A percentile compares a stretch with the other conserved stretches of the same genome.
phyloP scores from a whole-genome alignment of 2,113 vertebrate genomes.

The Calonectris borealis region DNA sequence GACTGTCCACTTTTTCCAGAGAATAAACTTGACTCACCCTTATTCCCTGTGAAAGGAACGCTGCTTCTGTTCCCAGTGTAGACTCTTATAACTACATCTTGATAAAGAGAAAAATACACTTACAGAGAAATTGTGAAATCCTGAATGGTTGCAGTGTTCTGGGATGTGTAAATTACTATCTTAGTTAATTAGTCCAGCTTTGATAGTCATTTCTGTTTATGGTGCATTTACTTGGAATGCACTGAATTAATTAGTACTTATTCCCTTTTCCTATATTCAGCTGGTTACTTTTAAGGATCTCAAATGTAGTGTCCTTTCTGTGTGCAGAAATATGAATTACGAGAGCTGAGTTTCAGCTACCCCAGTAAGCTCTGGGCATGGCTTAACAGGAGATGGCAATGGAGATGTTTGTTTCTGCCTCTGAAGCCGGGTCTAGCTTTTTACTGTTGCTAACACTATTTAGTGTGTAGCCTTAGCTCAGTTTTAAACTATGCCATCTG shows the following conservation, averaged over 20 bases:
- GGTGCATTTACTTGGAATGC: neutral
- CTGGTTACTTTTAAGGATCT: neutral
- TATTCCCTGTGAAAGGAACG: accelerated
- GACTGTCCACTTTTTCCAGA: neutral
- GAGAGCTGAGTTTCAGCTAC: neutral
- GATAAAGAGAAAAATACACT: neutral
- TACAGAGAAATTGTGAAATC: neutral
- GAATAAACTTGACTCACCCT: neutral
- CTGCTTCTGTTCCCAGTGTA: neutral
- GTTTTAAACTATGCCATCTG: conserved; percentile 18
- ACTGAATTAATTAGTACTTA: neutral
- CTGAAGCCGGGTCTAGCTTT: neutral
- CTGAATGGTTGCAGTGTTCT: neutral
- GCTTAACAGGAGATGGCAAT: neutral
- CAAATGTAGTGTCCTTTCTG: neutral
- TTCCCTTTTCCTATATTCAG: neutral
- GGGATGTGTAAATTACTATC: neutral
- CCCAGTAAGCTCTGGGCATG: neutral
- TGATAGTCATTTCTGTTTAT: neutral
- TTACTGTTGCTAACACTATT: neutral
- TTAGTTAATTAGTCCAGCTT: conserved; percentile 19
- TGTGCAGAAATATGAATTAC: neutral
- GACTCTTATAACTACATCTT: neutral
- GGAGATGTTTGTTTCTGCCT: neutral
- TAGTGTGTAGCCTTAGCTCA: neutral